A percentile compares a stretch with the other conserved stretches of the same genome.
phyloP scores from a whole-genome alignment of 2,113 vertebrate species.

The Malurus elegans region DNA sequence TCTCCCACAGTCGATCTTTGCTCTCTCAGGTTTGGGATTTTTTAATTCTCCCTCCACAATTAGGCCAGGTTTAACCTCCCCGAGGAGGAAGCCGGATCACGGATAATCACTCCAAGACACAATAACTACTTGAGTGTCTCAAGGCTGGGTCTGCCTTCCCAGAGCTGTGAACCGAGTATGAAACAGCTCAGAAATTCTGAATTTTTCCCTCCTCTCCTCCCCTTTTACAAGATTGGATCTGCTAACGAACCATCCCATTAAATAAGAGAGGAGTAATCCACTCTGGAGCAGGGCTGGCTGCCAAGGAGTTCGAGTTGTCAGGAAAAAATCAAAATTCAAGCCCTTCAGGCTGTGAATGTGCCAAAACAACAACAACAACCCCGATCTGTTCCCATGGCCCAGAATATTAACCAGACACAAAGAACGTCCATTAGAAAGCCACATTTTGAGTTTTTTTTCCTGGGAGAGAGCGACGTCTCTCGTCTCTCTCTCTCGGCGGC shows the following conservation, averaged over 20 bases:
- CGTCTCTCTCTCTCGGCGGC: not conserved
- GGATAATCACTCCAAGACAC: not conserved
- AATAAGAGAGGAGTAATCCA: not conserved
- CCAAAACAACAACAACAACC: conserved; percentile 51
- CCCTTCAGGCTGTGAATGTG: conserved; percentile 9
- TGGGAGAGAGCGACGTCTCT: conserved; percentile 32
- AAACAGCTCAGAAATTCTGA: not conserved
- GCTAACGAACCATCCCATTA: conserved; percentile 5
- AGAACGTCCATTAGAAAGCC: conserved; percentile 54
- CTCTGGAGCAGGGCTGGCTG: not conserved
- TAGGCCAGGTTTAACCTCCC: not conserved
- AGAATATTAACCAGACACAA: conserved; percentile 60
- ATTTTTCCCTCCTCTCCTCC: not conserved
- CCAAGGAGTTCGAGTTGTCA: conserved; percentile 18
- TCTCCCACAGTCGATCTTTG: not conserved
- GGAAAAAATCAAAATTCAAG: not conserved
- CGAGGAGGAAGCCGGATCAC: not conserved
- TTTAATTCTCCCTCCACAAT: not conserved
- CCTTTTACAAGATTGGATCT: not conserved
- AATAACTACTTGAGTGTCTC: conserved; percentile 10
- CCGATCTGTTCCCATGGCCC: conserved; percentile 28
- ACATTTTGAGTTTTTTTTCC: conserved; percentile 60
- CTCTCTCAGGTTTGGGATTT: not conserved
- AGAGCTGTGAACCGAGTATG: not conserved
- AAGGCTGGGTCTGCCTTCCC: not conserved